These are phyloP conservation scores for Amphibalanus amphitrite DNA, from an alignment of 1,140 invertebrate species.

Conservation along the genomic window DNA sequence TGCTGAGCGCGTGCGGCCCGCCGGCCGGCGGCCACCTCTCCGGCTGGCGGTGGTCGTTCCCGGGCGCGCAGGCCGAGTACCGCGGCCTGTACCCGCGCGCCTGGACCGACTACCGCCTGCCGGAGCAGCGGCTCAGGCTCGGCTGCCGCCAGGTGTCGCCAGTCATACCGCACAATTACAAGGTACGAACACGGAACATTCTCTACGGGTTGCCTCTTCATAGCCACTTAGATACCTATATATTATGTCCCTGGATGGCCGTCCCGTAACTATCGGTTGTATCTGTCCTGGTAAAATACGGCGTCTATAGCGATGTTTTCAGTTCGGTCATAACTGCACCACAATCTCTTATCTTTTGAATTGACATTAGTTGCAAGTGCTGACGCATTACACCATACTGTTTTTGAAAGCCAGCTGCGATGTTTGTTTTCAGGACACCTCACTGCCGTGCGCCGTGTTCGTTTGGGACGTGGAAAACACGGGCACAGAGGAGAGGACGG, in stretches of 20 bases:
- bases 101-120: constrained; percentile 75
- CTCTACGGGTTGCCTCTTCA: no score
- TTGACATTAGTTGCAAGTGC: no score
- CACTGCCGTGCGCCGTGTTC: constrained; percentile 68
- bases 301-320: no score
- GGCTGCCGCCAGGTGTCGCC: constrained; percentile 73
- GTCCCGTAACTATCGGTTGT: no score
- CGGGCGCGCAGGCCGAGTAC: constrained; percentile 51
- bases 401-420: no score
- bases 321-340: no score
- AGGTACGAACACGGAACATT: no score
- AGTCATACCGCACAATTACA: constrained; percentile 86
- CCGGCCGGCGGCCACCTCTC: constrained; percentile 26
- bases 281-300: no score
- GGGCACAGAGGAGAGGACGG: constrained; percentile 42
- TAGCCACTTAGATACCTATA: no score
- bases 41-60: constrained; percentile 58
- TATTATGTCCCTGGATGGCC: no score
- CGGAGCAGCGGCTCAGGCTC: constrained; percentile 54
- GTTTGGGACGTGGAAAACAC: constrained; percentile 65
- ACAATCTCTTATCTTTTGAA: no score
- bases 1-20: constrained; percentile 32
- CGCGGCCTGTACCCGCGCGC: constrained; percentile 73
- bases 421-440: constrained; percentile 46
- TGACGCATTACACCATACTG: no score